Evolutionary conservation across 2,888 invertebrate species (phyloP), one percentile per base, ranked within the genome.

Genomic region (Hipparchia semele): DNA sequence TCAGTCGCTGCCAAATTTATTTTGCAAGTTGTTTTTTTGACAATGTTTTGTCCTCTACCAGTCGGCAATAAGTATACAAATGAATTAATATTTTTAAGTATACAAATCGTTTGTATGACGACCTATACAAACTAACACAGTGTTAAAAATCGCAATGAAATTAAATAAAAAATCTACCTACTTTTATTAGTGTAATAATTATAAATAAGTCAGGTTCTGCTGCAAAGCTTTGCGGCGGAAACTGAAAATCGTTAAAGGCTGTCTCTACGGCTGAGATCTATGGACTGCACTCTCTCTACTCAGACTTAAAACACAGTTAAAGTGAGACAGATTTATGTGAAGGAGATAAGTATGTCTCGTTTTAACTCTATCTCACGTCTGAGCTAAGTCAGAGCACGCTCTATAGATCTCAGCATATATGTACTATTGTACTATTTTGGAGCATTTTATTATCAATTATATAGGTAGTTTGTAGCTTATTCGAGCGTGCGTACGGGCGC

Each of bases 401-500:
- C 23, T 23, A 23, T 23, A 23, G 23, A 23, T 1, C 23, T 23
- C 23, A 23, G 23, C 23, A 23, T 39, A 39, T 4, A 59, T 68
- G 59, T 33, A 58, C 13, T 13, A 13, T 58, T 49, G n/a, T 23
- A 59, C 56, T 68, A 59, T 58, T 59, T 56, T 68, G 33, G 58
- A 59, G 45, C 53, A 54, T 67, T 56, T 56, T 45, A 56, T 8
- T 45, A 56, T 56, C 59, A 58, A 68, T 68, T 59, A 68, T 68
- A 23, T 49, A 59, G 59, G 23, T 23, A 23, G 23, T 23, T 23
- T 23, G 23, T 23, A 23, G 23, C 68, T 69, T 60, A 69, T 70
- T 76, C 68, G 39, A 71, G 23, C 71, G 49, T 72, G 69, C 58
- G 39, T 60, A 61, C 68, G 72, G 76, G 71, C 75, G 75, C 73